phyloP scores from a whole-genome alignment of 2,888 invertebrate species.

The Stegana nigrithorax region DNA sequence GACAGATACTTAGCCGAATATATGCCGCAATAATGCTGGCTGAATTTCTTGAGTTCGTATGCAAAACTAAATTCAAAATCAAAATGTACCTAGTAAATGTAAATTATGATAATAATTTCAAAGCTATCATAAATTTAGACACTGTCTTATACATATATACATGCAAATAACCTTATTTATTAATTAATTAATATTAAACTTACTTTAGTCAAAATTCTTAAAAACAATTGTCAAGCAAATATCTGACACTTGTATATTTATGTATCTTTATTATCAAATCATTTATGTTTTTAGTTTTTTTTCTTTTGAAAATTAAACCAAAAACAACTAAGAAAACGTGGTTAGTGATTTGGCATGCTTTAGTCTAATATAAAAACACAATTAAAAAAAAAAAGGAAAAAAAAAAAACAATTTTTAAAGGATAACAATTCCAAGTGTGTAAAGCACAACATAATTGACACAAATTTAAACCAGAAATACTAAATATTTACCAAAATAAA shows the following conservation, averaged over 20 bases:
- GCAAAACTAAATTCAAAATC: conserved; percentile 45
- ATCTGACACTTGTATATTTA: no score
- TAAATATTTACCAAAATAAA: conserved; percentile 33
- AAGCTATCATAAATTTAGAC: conserved; percentile 34
- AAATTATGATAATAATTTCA: conserved; percentile 59
- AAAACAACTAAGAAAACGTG: conserved; percentile 52
- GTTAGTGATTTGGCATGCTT: conserved; percentile 65
- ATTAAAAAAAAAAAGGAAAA: conserved; percentile 17
- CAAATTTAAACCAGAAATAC: conserved; percentile 18
- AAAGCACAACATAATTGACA: conserved; percentile 17
- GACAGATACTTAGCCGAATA: no score
- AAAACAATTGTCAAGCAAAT: background rate
- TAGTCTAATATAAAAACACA: no score
- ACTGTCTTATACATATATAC: background rate
- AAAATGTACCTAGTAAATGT: conserved; percentile 61
- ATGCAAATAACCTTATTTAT: background rate
- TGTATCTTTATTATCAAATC: no score
- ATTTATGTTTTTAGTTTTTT: background rate
- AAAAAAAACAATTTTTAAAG: conserved; percentile 7
- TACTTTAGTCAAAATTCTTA: background rate
- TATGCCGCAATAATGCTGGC: conserved; percentile 12
- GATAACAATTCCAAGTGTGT: conserved; percentile 8
- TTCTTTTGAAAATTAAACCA: conserved; percentile 20
- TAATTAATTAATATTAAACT: conserved; percentile 3
- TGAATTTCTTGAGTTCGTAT: background rate